Evolutionary conservation across 2,888 invertebrate species (phyloP), one percentile per base, ranked within the genome.

Genomic region (Dione juno): DNA sequence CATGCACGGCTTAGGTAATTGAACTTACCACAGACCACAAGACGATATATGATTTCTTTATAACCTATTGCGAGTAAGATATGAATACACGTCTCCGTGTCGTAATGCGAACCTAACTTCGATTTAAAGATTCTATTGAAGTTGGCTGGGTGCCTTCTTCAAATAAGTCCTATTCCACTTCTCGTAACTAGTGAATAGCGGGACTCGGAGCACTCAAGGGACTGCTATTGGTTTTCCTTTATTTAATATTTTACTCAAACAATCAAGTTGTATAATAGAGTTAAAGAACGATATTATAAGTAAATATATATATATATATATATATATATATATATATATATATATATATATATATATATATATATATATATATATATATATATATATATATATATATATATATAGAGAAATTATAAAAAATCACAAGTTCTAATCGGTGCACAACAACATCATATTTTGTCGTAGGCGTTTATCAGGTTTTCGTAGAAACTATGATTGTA

Each of bases 151-250:
- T 40, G 11, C 40, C 57, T 40, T 28, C 52, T 53, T 53, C 61
- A 63, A 61, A 67, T 53, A 61, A 43, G 37, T 43, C 14, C 21
- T 53, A 48, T 64, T 63, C 48, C 16, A 65, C 59, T 65, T 52
- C 65, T 66, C 52, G 50, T 67, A 65, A 43, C 58, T 58, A 53
- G 58, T 78, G 79, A 78, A 77, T 78, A 80, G 79, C 80, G 79
- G 76, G 80, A 79, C 77, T 81, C 82, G 76, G 77, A 79, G 76
- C 80, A 79, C 76, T 81, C 82, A 75, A 77, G 76, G 78, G 81
- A 80, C 77, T 80, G 79, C 19, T 64, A 45, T 53, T 41, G 53
- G 53, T 45, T 54, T 54, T 53, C 37, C 53, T 63, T 63, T 35
- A 63, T 13, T 52, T 63, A 43, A 53, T 43, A 63, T 63, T 63